Conservation (phyloP, 2,797 vertebrate genomes). For the Hybognathus amarus region DNA sequence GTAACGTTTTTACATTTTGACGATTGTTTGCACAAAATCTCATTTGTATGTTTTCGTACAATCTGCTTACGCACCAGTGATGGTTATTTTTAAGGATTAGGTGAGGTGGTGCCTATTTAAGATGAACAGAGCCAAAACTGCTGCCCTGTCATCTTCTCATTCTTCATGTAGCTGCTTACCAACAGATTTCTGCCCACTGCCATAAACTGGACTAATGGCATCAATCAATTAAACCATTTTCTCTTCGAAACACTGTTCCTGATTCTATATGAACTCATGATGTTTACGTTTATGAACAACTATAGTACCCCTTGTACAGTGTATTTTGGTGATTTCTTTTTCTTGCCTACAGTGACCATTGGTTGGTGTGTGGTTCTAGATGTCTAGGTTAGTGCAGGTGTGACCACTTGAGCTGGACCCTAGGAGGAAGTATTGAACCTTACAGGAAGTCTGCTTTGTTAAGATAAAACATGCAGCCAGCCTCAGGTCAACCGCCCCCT, state of each 20-base stretch:
- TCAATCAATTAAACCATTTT: background rate
- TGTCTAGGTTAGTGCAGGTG: conserved; percentile 57
- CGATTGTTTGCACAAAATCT: background rate
- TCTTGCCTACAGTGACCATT: conserved; percentile 20
- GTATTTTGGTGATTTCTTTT: background rate
- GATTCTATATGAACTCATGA: background rate
- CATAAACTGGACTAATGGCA: background rate
- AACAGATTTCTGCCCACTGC: background rate
- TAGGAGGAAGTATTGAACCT: conserved; percentile 53
- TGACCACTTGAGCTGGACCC: conserved; percentile 55
- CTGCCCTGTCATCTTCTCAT: background rate
- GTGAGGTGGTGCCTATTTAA: background rate
- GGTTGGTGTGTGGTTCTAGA: conserved; percentile 20
- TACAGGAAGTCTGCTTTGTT: conserved; percentile 65
- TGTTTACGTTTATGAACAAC: background rate
- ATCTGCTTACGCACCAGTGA: background rate
- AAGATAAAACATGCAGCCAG: conserved; percentile 62
- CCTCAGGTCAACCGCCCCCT: conserved; percentile 54
- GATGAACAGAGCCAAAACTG: background rate
- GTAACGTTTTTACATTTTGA: background rate
- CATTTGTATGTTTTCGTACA: background rate
- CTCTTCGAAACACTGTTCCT: background rate
- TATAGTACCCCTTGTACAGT: background rate
- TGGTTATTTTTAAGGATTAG: background rate
- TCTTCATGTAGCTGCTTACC: background rate